Evolutionary conservation across 2,797 vertebrate genomes (phyloP).

Genomic region (Sebastes kiyomatsui): DNA sequence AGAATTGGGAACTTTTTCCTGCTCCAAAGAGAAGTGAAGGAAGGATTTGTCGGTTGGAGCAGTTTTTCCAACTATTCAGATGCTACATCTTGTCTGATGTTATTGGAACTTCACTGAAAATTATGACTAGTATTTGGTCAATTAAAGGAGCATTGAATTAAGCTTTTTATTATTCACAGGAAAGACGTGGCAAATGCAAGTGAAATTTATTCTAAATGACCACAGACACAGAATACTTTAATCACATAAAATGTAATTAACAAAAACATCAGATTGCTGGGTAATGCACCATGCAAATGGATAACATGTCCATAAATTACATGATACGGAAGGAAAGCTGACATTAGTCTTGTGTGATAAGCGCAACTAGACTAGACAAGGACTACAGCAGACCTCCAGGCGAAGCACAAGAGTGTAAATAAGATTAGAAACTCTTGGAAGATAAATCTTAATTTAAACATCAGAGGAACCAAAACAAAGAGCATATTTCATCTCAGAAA

Average conservation of each 20-base stretch:
- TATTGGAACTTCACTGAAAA: background rate
- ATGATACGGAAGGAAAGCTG: conserved; percentile 3
- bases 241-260: conserved; percentile 12
- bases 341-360: conserved; percentile 16
- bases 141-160: background rate
- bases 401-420: conserved; percentile 8
- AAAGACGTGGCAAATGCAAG: background rate
- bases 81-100: conserved; percentile 3
- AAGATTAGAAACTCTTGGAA: conserved; percentile 32
- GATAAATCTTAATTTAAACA: conserved; percentile 40
- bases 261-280: conserved; percentile 4
- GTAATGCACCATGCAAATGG: conserved; percentile 16
- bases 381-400: conserved; percentile 8
- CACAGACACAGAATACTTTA: background rate
- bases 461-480: conserved; percentile 34
- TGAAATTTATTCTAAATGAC: background rate
- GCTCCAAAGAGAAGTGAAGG: conserved; percentile 5
- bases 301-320: conserved; percentile 25
- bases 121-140: background rate
- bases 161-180: background rate
- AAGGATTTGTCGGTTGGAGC: conserved; percentile 20
- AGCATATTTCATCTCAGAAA: conserved; percentile 34
- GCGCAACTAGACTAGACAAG: background rate
- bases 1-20: conserved; percentile 31
- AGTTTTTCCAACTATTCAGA: conserved; percentile 20